phyloP scores from a whole-genome alignment of 2,113 vertebrate species.

The Cavia aperea region DNA sequence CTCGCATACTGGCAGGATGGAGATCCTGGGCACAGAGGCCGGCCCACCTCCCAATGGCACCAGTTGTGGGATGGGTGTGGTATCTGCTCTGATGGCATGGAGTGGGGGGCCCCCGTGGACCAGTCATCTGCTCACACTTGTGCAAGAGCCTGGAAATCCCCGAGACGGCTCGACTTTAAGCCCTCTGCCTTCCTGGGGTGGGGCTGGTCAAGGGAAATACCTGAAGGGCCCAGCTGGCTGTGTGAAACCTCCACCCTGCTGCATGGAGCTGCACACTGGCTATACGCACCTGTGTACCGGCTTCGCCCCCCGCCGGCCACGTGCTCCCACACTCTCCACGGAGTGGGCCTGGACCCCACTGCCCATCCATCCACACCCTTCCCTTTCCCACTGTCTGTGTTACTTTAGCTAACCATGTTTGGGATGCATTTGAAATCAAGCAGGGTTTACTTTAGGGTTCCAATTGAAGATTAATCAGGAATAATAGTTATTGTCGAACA shows the following conservation, averaged over 20 bases:
- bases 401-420: background rate
- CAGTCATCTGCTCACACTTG: too few relatives aligned
- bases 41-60: background rate
- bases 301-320: background rate
- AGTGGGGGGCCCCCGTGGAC: background rate
- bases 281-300: background rate
- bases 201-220: background rate
- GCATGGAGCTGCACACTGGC: background rate
- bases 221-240: background rate
- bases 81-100: background rate
- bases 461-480: constrained; percentile 33
- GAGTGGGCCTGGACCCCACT: background rate
- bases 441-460: background rate
- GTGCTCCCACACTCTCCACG: background rate
- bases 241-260: background rate
- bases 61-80: too few relatives aligned
- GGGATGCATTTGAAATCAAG: background rate
- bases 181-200: background rate
- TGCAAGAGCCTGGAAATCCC: fast-evolving
- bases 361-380: background rate
- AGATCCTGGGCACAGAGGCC: background rate
- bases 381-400: background rate
- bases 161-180: background rate
- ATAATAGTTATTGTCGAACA: constrained; percentile 1
- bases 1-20: background rate